Conservation (phyloP, 2,113 vertebrate species). For the Clarias magur region DNA sequence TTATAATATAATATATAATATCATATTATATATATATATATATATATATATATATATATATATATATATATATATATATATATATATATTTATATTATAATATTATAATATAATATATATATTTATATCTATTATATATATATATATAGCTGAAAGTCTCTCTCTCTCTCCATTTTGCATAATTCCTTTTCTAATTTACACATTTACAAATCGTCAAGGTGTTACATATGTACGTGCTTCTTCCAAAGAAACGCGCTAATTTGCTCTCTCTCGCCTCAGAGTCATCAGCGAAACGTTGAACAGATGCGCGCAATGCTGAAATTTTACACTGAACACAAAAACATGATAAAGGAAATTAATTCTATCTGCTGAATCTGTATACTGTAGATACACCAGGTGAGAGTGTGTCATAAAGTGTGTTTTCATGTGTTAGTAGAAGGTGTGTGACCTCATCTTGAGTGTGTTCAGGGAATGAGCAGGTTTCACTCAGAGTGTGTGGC, state of each 20-base stretch:
- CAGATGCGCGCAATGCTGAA: neutral
- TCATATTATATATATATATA: too few relatives aligned
- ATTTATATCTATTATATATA: too few relatives aligned
- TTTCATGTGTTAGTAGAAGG: constrained; percentile 10
- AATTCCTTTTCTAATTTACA: neutral
- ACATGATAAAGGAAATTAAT: neutral
- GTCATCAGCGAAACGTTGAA: neutral
- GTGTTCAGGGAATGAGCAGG: constrained; percentile 29
- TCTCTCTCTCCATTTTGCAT: neutral
- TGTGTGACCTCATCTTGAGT: constrained; percentile 11
- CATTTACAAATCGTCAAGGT: neutral
- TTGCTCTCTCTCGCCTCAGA: neutral
- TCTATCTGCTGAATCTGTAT: neutral
- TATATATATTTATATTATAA: too few relatives aligned
- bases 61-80: too few relatives aligned
- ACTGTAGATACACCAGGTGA: constrained; percentile 22
- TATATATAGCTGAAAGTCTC: neutral
- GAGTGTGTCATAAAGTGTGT: neutral
- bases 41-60: too few relatives aligned
- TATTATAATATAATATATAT: too few relatives aligned
- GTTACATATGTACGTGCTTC: neutral
- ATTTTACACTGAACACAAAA: neutral
- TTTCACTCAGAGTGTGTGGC: constrained; percentile 58
- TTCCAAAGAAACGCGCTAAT: neutral
- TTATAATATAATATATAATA: too few relatives aligned